Conservation (phyloP, 1,140 invertebrate genomes). For the Drosophila busckii region DNA sequence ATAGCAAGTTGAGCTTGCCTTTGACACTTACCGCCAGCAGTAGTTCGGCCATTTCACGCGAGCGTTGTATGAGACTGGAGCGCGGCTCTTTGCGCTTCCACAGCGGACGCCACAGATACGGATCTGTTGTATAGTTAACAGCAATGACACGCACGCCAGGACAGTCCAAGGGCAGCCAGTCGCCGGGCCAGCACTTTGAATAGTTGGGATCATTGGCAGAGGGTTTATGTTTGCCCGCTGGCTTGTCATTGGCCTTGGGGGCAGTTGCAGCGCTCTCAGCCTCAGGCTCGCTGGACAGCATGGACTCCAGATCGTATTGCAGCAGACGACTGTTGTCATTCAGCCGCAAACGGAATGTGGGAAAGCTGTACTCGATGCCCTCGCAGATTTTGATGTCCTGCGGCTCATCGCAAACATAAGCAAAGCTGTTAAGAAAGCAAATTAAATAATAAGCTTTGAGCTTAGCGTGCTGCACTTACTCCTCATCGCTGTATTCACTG, state of each 20-base stretch:
- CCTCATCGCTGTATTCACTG: constrained; percentile 34
- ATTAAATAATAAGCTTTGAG: no score
- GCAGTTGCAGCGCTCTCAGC: constrained; percentile 15
- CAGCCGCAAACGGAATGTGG: constrained; percentile 69
- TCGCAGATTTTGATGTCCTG: constrained; percentile 65
- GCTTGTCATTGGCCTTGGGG: constrained; percentile 20
- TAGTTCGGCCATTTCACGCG: constrained; percentile 84
- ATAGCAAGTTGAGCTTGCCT: no score
- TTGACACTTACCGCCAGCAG: no score
- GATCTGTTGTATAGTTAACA: constrained; percentile 86
- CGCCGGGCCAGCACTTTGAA: constrained; percentile 84
- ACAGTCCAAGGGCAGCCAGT: constrained; percentile 85
- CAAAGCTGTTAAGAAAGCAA: constrained; percentile 28
- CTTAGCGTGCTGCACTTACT: constrained; percentile 22
- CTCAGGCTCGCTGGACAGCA: no score
- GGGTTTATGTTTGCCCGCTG: constrained; percentile 37
- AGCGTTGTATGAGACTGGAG: constrained; percentile 82
- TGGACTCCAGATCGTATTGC: constrained; percentile 53
- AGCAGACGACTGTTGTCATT: constrained; percentile 56
- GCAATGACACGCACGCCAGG: constrained; percentile 84
- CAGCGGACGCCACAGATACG: constrained; percentile 84
- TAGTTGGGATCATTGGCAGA: constrained; percentile 76
- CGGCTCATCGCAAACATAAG: constrained; percentile 63
- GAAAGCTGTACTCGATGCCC: constrained; percentile 73
- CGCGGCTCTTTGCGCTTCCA: constrained; percentile 83